phyloP scores from a whole-genome alignment of 2,797 vertebrate genomes.

The Chloroceryle amazona region DNA sequence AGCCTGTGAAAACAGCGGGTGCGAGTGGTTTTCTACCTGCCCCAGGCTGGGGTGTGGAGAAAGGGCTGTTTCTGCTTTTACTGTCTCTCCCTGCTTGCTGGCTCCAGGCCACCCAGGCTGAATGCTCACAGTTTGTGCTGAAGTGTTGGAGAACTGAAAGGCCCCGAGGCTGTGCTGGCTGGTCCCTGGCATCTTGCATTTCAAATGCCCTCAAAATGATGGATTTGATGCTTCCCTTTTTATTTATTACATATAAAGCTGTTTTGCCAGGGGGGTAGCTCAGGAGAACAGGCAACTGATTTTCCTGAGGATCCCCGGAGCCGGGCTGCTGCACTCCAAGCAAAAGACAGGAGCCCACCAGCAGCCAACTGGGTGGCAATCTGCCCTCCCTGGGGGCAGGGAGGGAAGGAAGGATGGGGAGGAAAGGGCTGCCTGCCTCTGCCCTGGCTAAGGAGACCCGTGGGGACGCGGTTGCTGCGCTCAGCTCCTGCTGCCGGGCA shows the following conservation, averaged over 20 bases:
- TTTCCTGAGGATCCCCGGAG: neutral
- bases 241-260: slow-evolving; percentile 57
- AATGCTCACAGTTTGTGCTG: neutral
- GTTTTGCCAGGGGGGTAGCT: slow-evolving; percentile 18
- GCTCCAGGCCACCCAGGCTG: slow-evolving; percentile 50
- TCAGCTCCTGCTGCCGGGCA: neutral
- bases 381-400: neutral
- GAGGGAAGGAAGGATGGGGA: neutral
- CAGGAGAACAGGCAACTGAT: neutral
- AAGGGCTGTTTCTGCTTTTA: slow-evolving; percentile 21
- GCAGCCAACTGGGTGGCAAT: neutral
- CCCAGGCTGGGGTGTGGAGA: neutral
- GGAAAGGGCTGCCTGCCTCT: neutral
- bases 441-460: neutral
- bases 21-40: slow-evolving; percentile 31
- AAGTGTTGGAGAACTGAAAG: slow-evolving; percentile 33
- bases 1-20: slow-evolving; percentile 24
- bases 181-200: slow-evolving; percentile 46
- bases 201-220: slow-evolving; percentile 47
- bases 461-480: neutral
- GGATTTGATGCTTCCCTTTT: slow-evolving; percentile 40
- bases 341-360: neutral
- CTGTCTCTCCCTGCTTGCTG: neutral
- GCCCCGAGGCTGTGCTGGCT: slow-evolving; percentile 49
- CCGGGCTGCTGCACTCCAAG: fast-evolving